These are phyloP conservation scores for Pimpla rufipes DNA, from an alignment of 2,888 invertebrate species.

Conservation along the genomic window DNA sequence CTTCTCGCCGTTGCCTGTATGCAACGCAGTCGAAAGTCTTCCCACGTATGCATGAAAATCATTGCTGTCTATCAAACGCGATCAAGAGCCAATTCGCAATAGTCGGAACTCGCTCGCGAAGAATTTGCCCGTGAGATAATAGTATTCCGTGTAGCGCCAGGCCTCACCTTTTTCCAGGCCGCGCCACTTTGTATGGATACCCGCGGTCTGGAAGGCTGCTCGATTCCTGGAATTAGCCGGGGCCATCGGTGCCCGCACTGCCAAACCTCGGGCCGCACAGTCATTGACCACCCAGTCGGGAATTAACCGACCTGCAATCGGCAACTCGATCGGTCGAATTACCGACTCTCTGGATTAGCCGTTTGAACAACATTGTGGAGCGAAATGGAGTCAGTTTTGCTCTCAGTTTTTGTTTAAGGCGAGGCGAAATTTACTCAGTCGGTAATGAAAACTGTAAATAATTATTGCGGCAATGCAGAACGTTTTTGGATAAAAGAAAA, in stretches of 20 bases:
- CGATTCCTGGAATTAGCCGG: slow-evolving; percentile 34
- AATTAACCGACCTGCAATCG: neutral
- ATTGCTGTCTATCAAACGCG: slow-evolving; percentile 50
- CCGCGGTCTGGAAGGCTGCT: slow-evolving; percentile 16
- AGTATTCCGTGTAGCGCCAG: slow-evolving; percentile 40
- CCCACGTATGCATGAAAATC: slow-evolving; percentile 63
- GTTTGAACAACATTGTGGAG: too few species aligned
- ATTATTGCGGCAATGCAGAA: too few species aligned
- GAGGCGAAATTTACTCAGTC: too few species aligned
- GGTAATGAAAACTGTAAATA: too few species aligned
- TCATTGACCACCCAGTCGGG: neutral
- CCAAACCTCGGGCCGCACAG: neutral
- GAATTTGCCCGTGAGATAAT: slow-evolving; percentile 54
- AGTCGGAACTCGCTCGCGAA: slow-evolving; percentile 40
- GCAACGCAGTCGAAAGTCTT: slow-evolving; percentile 50
- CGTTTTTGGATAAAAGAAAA: too few species aligned
- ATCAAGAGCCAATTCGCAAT: slow-evolving; percentile 56
- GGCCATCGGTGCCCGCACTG: neutral
- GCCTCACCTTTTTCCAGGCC: slow-evolving; percentile 17
- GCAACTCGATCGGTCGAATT: too few species aligned
- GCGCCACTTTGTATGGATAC: slow-evolving; percentile 36
- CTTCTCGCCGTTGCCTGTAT: neutral
- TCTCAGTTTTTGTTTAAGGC: neutral
- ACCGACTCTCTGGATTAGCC: neutral
- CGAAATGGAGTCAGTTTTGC: too few species aligned